Conservation (phyloP, 1,140 invertebrate genomes). For the Drosophila obscura region DNA sequence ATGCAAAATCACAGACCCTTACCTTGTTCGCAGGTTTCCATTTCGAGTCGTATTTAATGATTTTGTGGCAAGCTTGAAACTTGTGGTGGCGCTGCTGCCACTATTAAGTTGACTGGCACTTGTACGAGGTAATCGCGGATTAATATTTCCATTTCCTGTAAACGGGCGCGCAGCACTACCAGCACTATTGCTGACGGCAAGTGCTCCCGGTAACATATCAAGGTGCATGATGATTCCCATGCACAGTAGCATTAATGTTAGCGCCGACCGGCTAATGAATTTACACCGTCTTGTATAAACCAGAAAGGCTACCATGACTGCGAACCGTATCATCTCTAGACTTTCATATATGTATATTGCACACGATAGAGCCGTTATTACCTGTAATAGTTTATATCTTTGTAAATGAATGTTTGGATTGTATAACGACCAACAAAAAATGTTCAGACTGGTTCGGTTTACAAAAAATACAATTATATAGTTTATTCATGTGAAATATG, state of each 20-base stretch:
- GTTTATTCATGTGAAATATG: not conserved
- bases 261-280: conserved; percentile 28
- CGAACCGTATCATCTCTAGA: conserved; percentile 1
- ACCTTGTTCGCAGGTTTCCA: conserved; percentile 86
- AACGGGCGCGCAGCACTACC: conserved; percentile 27
- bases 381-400: too few species aligned
- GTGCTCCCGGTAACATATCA: conserved; percentile 12
- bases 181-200: conserved; percentile 34
- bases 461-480: not conserved
- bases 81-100: conserved; percentile 85
- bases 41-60: conserved; percentile 60
- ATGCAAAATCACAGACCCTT: conserved; percentile 84
- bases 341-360: not conserved
- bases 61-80: conserved; percentile 59
- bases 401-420: too few species aligned
- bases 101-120: conserved; percentile 66
- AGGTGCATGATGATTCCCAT: conserved; percentile 26
- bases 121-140: conserved; percentile 64
- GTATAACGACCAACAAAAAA: too few species aligned
- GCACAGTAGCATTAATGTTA: conserved; percentile 30
- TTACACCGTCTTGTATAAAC: conserved; percentile 10
- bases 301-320: conserved; percentile 46
- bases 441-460: too few species aligned
- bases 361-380: not conserved
- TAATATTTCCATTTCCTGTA: conserved; percentile 51